phyloP scores from a whole-genome alignment of 2,888 invertebrate species.

The Drosophila prostipennis region DNA sequence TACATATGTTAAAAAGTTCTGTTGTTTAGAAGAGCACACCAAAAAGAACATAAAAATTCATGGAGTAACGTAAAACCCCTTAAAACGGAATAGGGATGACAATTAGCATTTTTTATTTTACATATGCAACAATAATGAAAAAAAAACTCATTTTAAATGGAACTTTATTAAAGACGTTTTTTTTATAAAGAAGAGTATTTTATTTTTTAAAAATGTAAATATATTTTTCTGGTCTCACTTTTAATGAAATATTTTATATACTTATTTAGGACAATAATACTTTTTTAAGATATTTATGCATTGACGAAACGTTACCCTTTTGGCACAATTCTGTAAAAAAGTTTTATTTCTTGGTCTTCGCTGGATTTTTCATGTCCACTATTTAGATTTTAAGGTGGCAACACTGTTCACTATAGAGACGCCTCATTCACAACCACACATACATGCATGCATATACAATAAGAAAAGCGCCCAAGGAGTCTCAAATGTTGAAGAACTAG shows the following conservation, averaged over 20 bases:
- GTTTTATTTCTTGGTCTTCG: background rate
- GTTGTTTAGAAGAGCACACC: background rate
- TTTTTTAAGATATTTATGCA: too few species aligned
- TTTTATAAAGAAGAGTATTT: too few species aligned
- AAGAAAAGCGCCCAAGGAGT: background rate
- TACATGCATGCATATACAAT: too few species aligned
- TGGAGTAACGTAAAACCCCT: background rate
- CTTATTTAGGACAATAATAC: too few species aligned
- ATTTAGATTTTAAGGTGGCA: background rate
- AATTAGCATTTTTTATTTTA: background rate
- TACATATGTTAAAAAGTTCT: too few species aligned
- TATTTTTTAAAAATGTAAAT: too few species aligned
- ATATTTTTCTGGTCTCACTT: too few species aligned
- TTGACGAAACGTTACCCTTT: too few species aligned
- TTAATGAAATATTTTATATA: too few species aligned
- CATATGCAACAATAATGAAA: background rate
- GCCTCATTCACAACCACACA: background rate
- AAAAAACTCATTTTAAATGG: too few species aligned
- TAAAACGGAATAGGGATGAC: background rate
- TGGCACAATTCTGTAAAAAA: too few species aligned
- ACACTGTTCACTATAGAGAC: conserved; percentile 1
- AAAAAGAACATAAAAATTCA: conserved; percentile 8
- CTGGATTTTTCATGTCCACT: background rate
- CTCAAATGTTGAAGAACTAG: background rate
- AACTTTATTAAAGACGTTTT: too few species aligned